Conservation (phyloP, 2,888 invertebrate species). For the Apodemia zela region DNA sequence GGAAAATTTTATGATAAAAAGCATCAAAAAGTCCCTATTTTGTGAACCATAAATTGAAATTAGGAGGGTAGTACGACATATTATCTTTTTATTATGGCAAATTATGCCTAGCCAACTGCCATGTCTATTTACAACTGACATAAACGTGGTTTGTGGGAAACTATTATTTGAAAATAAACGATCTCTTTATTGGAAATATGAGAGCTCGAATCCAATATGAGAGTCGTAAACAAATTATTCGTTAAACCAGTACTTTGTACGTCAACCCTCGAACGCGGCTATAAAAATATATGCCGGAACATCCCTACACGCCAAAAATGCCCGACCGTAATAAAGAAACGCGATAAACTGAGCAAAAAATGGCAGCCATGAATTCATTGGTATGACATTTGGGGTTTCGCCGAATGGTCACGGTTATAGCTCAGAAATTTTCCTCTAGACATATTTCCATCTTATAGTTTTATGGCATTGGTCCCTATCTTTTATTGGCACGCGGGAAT, state of each 20-base stretch:
- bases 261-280: conserved; percentile 51
- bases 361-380: conserved; percentile 77
- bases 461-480: conserved; percentile 68
- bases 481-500: conserved; percentile 72
- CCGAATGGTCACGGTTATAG: conserved; percentile 69
- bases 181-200: conserved; percentile 41
- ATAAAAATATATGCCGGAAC: conserved; percentile 50
- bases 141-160: conserved; percentile 17
- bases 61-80: conserved; percentile 1
- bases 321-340: conserved; percentile 74
- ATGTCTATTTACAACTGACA: conserved; percentile 12
- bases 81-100: conserved; percentile 7
- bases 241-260: conserved; percentile 50
- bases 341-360: conserved; percentile 76
- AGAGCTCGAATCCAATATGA: conserved; percentile 61
- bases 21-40: background rate
- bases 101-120: conserved; percentile 6
- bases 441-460: conserved; percentile 77
- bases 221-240: conserved; percentile 73
- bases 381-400: conserved; percentile 75
- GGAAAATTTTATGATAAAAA: conserved; percentile 17
- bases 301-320: conserved; percentile 52
- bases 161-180: conserved; percentile 45
- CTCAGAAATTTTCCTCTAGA: conserved; percentile 42
- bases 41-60: conserved; percentile 3